A percentile compares a stretch with the other conserved stretches of the same genome.
These are phyloP conservation scores for Tenebrosternarchus preto DNA, from an alignment of 2,113 vertebrate species.

Conservation along the genomic window DNA sequence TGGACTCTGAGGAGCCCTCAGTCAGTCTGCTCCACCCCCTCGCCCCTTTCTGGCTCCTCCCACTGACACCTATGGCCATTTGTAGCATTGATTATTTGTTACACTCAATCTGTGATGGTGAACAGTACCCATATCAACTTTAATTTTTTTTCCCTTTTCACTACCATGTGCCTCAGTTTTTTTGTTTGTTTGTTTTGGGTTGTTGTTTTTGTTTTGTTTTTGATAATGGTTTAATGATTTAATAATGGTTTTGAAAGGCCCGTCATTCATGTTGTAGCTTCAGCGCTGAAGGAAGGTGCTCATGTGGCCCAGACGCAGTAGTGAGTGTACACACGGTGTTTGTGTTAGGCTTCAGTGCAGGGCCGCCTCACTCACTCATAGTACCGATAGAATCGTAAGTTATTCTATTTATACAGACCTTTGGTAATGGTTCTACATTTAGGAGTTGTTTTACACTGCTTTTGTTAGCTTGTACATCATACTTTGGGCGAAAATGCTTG, in stretches of 20 bases:
- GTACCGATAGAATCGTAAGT: conserved; percentile 52
- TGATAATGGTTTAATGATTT: conserved; percentile 29
- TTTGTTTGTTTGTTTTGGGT: conserved; percentile 7
- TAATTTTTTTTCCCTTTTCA: neutral
- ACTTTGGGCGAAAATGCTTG: conserved; percentile 81
- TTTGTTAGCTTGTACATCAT: conserved; percentile 79
- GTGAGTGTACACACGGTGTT: conserved; percentile 33
- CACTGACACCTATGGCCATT: conserved; percentile 26
- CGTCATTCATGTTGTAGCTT: conserved; percentile 34
- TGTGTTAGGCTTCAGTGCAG: conserved; percentile 44
- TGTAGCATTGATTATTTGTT: conserved; percentile 38
- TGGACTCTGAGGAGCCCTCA: conserved; percentile 14
- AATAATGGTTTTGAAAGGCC: conserved; percentile 29
- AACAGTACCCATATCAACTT: conserved; percentile 25
- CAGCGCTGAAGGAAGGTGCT: conserved; percentile 26
- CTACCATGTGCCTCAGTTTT: conserved; percentile 53
- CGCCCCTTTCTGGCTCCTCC: conserved; percentile 28
- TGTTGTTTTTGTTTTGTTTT: conserved; percentile 4
- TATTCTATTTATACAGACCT: conserved; percentile 58
- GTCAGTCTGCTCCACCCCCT: neutral
- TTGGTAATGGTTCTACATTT: conserved; percentile 60
- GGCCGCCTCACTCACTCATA: conserved; percentile 34
- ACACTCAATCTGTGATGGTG: conserved; percentile 47
- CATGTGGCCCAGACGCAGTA: conserved; percentile 7
- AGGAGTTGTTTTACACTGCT: conserved; percentile 74